Conservation (phyloP, 2,113 vertebrate genomes). For the Alaudala cheleensis region DNA sequence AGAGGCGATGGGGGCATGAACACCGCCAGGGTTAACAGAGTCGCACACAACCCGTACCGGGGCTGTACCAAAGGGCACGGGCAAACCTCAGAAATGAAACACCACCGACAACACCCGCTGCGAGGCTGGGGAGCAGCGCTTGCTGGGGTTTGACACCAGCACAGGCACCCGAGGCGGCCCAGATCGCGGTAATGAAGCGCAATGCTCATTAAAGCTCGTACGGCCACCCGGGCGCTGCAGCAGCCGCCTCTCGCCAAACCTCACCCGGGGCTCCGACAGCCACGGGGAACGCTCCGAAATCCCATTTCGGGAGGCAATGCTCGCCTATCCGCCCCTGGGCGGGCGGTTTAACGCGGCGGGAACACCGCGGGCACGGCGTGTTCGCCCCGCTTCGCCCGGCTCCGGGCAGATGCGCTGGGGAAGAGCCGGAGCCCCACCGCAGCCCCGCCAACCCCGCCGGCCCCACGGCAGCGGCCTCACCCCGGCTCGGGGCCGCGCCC, state of each 20-base stretch:
- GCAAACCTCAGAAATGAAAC: background rate
- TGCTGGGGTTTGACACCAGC: rapidly evolving
- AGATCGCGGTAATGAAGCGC: background rate
- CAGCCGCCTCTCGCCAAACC: background rate
- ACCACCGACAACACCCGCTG: rapidly evolving
- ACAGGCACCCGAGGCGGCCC: background rate
- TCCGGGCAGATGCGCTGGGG: background rate
- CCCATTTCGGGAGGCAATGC: rapidly evolving
- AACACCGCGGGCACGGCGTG: background rate
- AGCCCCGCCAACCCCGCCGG: background rate
- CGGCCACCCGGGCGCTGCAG: background rate
- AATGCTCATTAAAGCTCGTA: background rate
- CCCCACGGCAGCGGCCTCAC: background rate
- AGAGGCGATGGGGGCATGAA: rapidly evolving
- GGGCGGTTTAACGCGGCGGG: background rate
- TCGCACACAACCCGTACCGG: rapidly evolving
- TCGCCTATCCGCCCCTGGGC: background rate
- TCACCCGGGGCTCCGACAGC: background rate
- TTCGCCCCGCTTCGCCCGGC: background rate
- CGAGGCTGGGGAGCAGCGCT: rapidly evolving
- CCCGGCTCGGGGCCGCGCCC: background rate
- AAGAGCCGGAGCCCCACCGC: background rate
- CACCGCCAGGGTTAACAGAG: background rate
- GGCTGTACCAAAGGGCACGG: background rate
- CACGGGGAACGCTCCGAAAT: rapidly evolving